Percentiles rank a stretch among this genome's conserved stretches.
phyloP scores from a whole-genome alignment of 2,113 vertebrate species.

The Rutilus rutilus region DNA sequence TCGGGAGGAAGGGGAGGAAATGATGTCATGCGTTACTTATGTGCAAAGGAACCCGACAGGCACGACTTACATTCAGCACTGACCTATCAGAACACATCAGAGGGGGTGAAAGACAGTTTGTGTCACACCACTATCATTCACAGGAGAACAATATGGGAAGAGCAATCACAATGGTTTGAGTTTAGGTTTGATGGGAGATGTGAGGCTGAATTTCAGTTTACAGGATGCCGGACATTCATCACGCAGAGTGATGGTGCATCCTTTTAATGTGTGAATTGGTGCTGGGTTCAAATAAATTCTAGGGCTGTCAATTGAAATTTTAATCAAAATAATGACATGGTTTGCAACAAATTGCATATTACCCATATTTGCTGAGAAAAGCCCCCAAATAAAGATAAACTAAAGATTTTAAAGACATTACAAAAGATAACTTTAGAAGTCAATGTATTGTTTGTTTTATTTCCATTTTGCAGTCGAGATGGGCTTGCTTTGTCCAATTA shows the following conservation, averaged over 20 bases:
- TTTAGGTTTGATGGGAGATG: conserved; percentile 21
- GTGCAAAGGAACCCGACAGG: conserved; percentile 31
- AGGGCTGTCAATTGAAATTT: conserved; percentile 1
- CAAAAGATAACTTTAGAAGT: neutral
- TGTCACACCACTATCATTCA: conserved; percentile 3
- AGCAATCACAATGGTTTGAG: conserved; percentile 24
- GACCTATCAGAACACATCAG: conserved; percentile 5
- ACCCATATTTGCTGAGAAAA: neutral
- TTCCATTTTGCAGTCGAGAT: neutral
- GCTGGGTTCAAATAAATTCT: neutral
- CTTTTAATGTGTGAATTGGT: neutral
- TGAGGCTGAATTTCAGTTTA: conserved; percentile 19
- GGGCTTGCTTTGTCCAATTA: neutral
- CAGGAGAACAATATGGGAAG: conserved; percentile 17
- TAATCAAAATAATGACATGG: neutral
- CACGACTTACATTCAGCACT: conserved; percentile 32
- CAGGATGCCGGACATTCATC: conserved; percentile 6
- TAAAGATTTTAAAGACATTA: neutral
- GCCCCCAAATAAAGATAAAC: neutral
- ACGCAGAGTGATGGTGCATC: conserved; percentile 6
- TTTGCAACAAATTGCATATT: conserved; percentile 2
- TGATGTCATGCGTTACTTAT: conserved; percentile 46
- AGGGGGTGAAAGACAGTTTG: neutral
- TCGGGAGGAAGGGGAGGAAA: conserved; percentile 34
- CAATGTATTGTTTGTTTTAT: neutral